A percentile compares a stretch with the other conserved stretches of the same genome.
These are phyloP conservation scores for Cherax quadricarinatus DNA, from an alignment of 1,140 invertebrate genomes.

Conservation along the genomic window DNA sequence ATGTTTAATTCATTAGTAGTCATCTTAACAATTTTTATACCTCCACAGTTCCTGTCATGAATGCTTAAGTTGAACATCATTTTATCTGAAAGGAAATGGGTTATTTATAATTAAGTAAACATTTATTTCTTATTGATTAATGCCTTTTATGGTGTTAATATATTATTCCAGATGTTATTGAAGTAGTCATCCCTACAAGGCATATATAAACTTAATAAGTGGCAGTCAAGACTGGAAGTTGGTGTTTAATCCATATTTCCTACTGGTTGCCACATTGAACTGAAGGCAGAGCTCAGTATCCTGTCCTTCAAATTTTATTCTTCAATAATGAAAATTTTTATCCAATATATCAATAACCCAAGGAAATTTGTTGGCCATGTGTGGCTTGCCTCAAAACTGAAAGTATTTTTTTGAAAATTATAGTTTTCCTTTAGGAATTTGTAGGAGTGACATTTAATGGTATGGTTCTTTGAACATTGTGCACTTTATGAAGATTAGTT, in stretches of 20 bases:
- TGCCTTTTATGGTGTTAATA: not conserved
- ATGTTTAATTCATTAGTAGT: slow-evolving; percentile 2
- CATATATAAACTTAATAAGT: not conserved
- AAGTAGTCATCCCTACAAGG: not conserved
- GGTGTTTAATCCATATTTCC: not conserved
- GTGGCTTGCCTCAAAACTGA: slow-evolving; percentile 25
- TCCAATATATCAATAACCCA: slow-evolving; percentile 29
- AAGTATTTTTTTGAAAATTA: slow-evolving; percentile 36
- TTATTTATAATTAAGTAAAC: slow-evolving; percentile 29
- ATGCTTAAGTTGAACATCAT: slow-evolving; percentile 39
- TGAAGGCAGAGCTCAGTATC: not conserved
- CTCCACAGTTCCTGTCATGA: slow-evolving; percentile 57
- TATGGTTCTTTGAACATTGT: slow-evolving; percentile 38
- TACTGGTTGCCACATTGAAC: not conserved
- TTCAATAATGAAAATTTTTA: slow-evolving; percentile 29
- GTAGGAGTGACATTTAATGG: slow-evolving; percentile 59
- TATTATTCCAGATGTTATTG: slow-evolving; percentile 5
- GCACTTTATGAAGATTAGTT: slow-evolving; percentile 48
- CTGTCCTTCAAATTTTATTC: slow-evolving; percentile 24
- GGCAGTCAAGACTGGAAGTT: slow-evolving; percentile 9
- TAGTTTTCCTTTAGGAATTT: slow-evolving; percentile 26
- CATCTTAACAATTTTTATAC: slow-evolving; percentile 23
- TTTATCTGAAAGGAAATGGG: slow-evolving; percentile 28
- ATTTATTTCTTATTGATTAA: not conserved
- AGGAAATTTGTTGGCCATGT: slow-evolving; percentile 31